Evolutionary conservation across 2,113 vertebrate genomes (phyloP), one percentile per base, ranked within the genome.

Genomic region (Lipophrys pholis): DNA sequence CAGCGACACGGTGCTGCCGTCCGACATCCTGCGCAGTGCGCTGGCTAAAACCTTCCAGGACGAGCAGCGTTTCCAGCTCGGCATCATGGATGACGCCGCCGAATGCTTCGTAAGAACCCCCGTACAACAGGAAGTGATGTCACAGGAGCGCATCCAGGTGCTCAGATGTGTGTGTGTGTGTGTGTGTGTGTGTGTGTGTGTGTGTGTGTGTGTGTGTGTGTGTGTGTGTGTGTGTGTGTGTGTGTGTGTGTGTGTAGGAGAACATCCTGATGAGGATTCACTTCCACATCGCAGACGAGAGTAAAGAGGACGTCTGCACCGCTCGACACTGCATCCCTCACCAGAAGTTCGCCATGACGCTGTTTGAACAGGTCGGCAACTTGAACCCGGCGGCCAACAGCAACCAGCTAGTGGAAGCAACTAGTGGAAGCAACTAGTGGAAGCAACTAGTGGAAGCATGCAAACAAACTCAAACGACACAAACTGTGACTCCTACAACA

Each of bases 291-390:
- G 93, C 97, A 60, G 97, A 98, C 74, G 97, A 99, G 90, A 95
- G 93, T 69, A 97, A 96, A 87, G 97, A 98, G 70, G 97, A 99
- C 83, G 95, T 98, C 93, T 99, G 97, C 89, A 98, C 97, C 10
- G 93, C 97, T 49, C 89, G 93, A 58, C 96, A 97, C 60, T 99
- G 97, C 82, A 97, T 99, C 91, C 96, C 97, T 8, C 97, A 99
- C 82, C 97, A 99, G 94, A 99, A 98, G 90, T 99, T 99, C 87
- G 97, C 97, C 17, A 99, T 99, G 97, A 99, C 95, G 0, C 94
- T 99, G 49, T 98, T 96, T 77, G 97, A 99, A n/a, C 97, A 99
- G 96, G 97, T 98, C 81, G 88, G 74, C 5, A 12, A 2, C 21
- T 30, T 4, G 2, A 30, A 30, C 21, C 21, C 43, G 14, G 43